Evolutionary conservation across 2,797 vertebrate genomes (phyloP), one percentile per base, ranked within the genome.

Genomic region (Danio kyathit): DNA sequence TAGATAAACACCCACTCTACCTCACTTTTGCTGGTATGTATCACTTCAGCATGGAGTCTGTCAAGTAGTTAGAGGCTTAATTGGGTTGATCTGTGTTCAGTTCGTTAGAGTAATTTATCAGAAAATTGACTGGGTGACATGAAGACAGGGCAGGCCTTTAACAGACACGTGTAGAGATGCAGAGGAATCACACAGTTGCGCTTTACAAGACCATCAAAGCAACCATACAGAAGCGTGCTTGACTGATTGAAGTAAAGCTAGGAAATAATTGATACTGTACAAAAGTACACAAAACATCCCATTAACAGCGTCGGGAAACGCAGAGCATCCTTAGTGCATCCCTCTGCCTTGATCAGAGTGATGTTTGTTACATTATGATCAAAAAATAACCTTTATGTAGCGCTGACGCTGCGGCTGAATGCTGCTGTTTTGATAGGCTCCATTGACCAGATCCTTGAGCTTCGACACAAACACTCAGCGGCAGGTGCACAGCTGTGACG

Each of bases 61-160:
- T 84, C 80, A 82, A 84, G 72, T 82, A 84, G 76, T 86, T 82
- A 84, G 73, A 70, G 76, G 80, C 73, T 84, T 87, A 87, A 87
- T 87, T 85, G 85, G 77, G 82, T 82, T 84, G 82, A 84, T 86
- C 82, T 80, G 80, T 86, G 81, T 86, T 85, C 81, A 73, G 84
- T 85, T 85, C 83, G 84, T 87, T 88, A 84, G 74, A 88, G 84
- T 83, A 83, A 86, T 83, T 86, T 86, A 83, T 85, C 82, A 78
- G 84, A 84, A 84, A 86, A 87, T 86, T 88, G 88, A 85, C 83
- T 85, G 74, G 72, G 81, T 71, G 85, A 85, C 82, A 80, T 82
- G 82, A 81, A 69, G 85, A 84, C 64, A 52, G 78, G 78, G 71
- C 66, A 82, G 84, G 76, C 72, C 49, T 77, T 66, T 80, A 84